Evolutionary conservation across 2,113 vertebrate species (phyloP), one percentile per base, ranked within the genome.

Genomic region (Manacus vitellinus): DNA sequence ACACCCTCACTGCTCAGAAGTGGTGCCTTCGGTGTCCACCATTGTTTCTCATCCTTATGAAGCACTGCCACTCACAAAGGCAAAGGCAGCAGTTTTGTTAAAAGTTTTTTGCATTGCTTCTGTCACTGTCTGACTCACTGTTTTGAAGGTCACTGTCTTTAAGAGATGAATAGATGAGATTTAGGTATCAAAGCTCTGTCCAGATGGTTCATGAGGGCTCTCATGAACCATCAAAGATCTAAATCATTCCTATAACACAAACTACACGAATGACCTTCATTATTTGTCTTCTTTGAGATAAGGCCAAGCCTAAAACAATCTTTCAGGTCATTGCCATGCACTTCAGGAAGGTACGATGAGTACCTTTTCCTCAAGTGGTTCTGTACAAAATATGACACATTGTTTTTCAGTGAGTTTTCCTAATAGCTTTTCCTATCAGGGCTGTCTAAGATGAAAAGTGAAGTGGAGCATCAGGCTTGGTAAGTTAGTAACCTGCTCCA

Each of bases 1-100:
- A 0, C 41, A 49, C 0, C 1, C 28, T 62, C 27, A 13, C 15
- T 2, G 1, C 54, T 70, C n/a, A 8, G 33, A 62, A 54, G 18
- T 1, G 0, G 6, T 83, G 71, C 37, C 85, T 78, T 6, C 0
- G 22, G 28, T 76, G 28, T 39, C 49, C 35, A 49, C 28, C 41
- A 41, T 0, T 0, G 3, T 5, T 68, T 81, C 82, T 65, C 25
- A 54, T n/a, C 31, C 49, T 28, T 79, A 15, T 44, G 62, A 75
- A 78, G 56, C 28, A 24, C 27, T 44, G 52, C 28, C 22, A 43
- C 47, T 84, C 68, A 61, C 31, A 51, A 73, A 88, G 59, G 41
- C 33, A 65, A 82, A 78, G 62, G 46, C 25, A n/a, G 20, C 0
- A 1, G 18, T 70, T 88, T 73, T 58, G 13, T 58, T 77, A 20